These are phyloP conservation scores for Parnassius smintheus DNA, from an alignment of 2,888 invertebrate species.

Conservation along the genomic window DNA sequence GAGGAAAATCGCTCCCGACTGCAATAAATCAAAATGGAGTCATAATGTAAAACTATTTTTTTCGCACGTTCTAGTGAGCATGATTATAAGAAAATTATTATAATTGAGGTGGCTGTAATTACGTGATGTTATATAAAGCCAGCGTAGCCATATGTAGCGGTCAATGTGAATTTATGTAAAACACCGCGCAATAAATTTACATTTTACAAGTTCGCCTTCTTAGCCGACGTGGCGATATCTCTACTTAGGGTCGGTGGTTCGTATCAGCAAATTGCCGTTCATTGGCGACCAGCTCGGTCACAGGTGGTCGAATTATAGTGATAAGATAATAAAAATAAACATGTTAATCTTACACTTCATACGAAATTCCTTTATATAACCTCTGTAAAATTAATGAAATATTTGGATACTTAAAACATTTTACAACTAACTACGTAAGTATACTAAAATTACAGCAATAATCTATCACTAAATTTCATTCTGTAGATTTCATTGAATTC, in stretches of 20 bases:
- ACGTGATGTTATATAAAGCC: conserved; percentile 73
- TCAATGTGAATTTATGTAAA: conserved; percentile 78
- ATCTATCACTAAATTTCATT: too few relatives aligned
- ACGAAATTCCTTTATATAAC: too few relatives aligned
- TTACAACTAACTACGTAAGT: too few relatives aligned
- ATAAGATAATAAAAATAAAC: not conserved
- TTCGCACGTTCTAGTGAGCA: conserved; percentile 76
- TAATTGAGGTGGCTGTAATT: conserved; percentile 75
- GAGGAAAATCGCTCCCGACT: conserved; percentile 50
- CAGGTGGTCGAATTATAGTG: conserved; percentile 27
- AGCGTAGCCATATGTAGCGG: conserved; percentile 67
- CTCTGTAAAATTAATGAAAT: too few relatives aligned
- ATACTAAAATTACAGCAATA: too few relatives aligned
- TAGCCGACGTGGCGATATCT: conserved; percentile 64
- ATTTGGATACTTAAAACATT: too few relatives aligned
- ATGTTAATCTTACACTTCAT: not conserved
- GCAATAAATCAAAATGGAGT: conserved; percentile 69
- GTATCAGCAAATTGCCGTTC: conserved; percentile 62
- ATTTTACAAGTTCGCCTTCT: conserved; percentile 73
- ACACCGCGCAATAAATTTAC: conserved; percentile 78
- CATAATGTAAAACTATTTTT: conserved; percentile 65
- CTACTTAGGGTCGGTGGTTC: conserved; percentile 66
- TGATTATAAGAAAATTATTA: conserved; percentile 80
- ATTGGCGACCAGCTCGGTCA: conserved; percentile 39
- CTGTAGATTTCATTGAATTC: too few relatives aligned